Evolutionary conservation across 2,888 invertebrate species (phyloP).

Genomic region (Eledone cirrhosa): DNA sequence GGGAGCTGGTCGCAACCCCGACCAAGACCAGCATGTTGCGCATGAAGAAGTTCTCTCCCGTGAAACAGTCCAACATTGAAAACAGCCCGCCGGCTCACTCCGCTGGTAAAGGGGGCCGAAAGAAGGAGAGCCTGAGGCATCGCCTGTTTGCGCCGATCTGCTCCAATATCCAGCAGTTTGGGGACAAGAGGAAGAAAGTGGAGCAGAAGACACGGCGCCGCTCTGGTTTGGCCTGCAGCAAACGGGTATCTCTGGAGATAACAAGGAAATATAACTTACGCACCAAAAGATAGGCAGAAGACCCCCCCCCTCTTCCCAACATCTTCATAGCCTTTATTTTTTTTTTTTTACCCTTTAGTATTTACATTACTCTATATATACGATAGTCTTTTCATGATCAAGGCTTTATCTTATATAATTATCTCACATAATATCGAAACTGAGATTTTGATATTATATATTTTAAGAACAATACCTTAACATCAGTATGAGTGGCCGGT

Average conservation of each 20-base stretch:
- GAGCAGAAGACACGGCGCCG: slow-evolving; percentile 24
- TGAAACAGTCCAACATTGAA: slow-evolving; percentile 35
- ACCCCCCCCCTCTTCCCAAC: too few relatives aligned
- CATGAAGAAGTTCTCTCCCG: slow-evolving; percentile 44
- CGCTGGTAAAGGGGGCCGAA: not conserved
- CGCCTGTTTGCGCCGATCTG: not conserved
- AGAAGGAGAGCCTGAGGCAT: not conserved
- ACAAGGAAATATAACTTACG: slow-evolving; percentile 28
- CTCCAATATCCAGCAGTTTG: not conserved
- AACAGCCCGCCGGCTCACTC: not conserved
- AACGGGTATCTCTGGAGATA: not conserved
- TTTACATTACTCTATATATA: too few relatives aligned
- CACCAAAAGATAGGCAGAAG: not conserved
- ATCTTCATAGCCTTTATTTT: slow-evolving; percentile 4
- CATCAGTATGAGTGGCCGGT: too few relatives aligned
- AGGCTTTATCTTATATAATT: too few relatives aligned
- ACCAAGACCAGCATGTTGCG: slow-evolving; percentile 56
- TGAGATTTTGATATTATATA: too few relatives aligned
- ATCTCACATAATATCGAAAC: too few relatives aligned
- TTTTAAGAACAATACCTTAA: too few relatives aligned
- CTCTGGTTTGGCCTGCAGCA: not conserved
- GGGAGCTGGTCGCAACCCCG: slow-evolving; percentile 42
- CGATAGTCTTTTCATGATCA: too few relatives aligned
- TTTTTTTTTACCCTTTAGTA: too few relatives aligned
- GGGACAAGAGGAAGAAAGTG: slow-evolving; percentile 10